Evolutionary conservation across 2,113 vertebrate genomes (phyloP).

Genomic region (Callipepla squamata): DNA sequence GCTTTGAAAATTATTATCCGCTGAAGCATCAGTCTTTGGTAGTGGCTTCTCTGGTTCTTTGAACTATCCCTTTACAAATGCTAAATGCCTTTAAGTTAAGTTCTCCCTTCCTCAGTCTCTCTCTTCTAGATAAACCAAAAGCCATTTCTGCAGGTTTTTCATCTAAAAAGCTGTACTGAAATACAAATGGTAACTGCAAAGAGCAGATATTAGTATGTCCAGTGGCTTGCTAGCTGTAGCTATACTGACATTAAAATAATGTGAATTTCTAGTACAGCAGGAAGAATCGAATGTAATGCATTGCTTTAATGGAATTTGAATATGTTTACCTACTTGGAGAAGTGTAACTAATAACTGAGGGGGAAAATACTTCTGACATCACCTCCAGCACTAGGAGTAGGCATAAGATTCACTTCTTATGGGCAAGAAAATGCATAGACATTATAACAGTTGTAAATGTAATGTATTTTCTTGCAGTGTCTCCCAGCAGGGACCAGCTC

Average conservation of each 20-base stretch:
- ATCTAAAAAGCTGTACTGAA: conserved; percentile 6
- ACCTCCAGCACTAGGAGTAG: not conserved
- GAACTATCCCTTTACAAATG: conserved; percentile 20
- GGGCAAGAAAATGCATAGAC: not conserved
- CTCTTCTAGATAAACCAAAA: conserved; percentile 1
- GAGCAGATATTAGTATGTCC: not conserved
- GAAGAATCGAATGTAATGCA: not conserved
- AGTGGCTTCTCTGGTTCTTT: not conserved
- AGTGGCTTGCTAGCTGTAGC: not conserved
- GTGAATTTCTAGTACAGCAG: not conserved
- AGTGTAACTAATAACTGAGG: not conserved
- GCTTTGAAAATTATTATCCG: conserved; percentile 3
- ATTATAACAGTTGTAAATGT: not conserved
- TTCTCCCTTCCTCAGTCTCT: not conserved
- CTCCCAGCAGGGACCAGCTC: not conserved
- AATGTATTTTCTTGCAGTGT: not conserved
- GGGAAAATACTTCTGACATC: conserved; percentile 4
- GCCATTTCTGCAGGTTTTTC: conserved; percentile 5
- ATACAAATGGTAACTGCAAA: not conserved
- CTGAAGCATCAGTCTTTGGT: conserved; percentile 4
- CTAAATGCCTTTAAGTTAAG: not conserved
- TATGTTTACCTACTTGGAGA: conserved; percentile 3
- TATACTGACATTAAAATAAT: conserved; percentile 18
- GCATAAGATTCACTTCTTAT: not conserved
- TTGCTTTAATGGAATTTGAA: conserved; percentile 8